Base-by-base conservation (phyloP, 2,113 vertebrate genomes). In the Myrmecophaga tridactyla region DNA sequence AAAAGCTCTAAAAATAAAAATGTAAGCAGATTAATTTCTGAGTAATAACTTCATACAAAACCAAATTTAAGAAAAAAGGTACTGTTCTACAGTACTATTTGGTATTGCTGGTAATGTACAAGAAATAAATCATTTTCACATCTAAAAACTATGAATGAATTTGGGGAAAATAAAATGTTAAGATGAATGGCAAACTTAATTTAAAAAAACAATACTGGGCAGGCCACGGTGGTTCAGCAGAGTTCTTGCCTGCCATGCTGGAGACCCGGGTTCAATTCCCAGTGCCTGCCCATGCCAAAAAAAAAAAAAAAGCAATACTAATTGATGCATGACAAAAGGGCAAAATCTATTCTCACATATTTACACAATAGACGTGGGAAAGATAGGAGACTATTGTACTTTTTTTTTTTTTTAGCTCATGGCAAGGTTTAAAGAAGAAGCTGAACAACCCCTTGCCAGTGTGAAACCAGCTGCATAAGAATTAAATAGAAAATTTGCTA, bases 1-100 rank as follows among this genome's bases (percentile, higher is more conserved):
- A 99, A 99, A 95, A 99, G 98, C 77, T 99, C 99, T 99, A 98
- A 41, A 73, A 98, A 90, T 4, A 95, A 96, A 95, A 85, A 14
- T 23, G 73, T 36, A 65, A 92, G 67, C 39, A 43, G 82, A 81
- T 77, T 94, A 92, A 58, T 94, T 75, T 41, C 83, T n/a, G 92
- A 39, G 39, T 23, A 60, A 23, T 29, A 80, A 80, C 51, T 36
- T 75, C n/a, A 48, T 63, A 27, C 86, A 78, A 96, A 82, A 76
- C 41, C 27, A 27, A 39, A 60, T 13, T 9, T 65, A 53, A 31
- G 25, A 69, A 96, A 62, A 87, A 73, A 90, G 15, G 43, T 84
- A 70, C 23, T 15, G 77, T 41, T 70, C 51, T 11, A 72, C 78
- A 92, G 31, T 18, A 60, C 31, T n/a, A 43, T 60, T 56, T 83